phyloP scores from a whole-genome alignment of 2,888 invertebrate genomes.

The Pterostichus niger region DNA sequence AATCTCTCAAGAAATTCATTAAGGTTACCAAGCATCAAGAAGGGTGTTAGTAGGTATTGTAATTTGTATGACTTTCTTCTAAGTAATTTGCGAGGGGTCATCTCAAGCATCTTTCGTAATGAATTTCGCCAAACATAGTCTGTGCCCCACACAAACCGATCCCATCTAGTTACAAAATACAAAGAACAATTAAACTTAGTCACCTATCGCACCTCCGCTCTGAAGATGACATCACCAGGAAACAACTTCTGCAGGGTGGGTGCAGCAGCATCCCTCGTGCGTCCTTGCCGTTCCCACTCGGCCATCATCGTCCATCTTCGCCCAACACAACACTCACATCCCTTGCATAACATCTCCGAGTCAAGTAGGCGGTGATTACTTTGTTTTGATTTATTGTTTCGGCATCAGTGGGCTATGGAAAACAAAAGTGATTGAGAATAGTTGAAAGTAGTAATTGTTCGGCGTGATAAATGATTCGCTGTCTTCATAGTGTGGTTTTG shows the following conservation, averaged over 20 bases:
- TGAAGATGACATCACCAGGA: slow-evolving; percentile 55
- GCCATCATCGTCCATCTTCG: slow-evolving; percentile 41
- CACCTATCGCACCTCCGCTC: slow-evolving; percentile 22
- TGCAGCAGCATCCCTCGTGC: slow-evolving; percentile 46
- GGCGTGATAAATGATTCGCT: slow-evolving; percentile 31
- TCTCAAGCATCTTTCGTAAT: slow-evolving; percentile 17
- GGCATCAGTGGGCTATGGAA: slow-evolving; percentile 45
- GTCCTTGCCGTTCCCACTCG: slow-evolving; percentile 46
- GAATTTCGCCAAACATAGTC: slow-evolving; percentile 48
- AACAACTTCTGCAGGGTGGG: slow-evolving; percentile 50
- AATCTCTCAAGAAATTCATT: slow-evolving; percentile 42
- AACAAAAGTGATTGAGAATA: slow-evolving; percentile 55
- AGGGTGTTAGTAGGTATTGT: slow-evolving; percentile 37
- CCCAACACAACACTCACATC: slow-evolving; percentile 13
- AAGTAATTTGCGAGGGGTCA: slow-evolving; percentile 14
- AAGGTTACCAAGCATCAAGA: not conserved
- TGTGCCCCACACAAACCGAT: slow-evolving; percentile 6
- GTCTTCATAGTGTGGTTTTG: slow-evolving; percentile 26
- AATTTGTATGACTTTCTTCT: slow-evolving; percentile 20
- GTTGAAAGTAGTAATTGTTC: slow-evolving; percentile 47
- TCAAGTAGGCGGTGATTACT: slow-evolving; percentile 43
- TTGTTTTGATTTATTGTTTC: slow-evolving; percentile 59
- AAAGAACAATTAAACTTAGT: slow-evolving; percentile 48
- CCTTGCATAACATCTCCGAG: slow-evolving; percentile 27
- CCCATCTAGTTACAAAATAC: slow-evolving; percentile 51